phyloP scores from a whole-genome alignment of 2,797 vertebrate genomes.

The Amphiprion clarkii region DNA sequence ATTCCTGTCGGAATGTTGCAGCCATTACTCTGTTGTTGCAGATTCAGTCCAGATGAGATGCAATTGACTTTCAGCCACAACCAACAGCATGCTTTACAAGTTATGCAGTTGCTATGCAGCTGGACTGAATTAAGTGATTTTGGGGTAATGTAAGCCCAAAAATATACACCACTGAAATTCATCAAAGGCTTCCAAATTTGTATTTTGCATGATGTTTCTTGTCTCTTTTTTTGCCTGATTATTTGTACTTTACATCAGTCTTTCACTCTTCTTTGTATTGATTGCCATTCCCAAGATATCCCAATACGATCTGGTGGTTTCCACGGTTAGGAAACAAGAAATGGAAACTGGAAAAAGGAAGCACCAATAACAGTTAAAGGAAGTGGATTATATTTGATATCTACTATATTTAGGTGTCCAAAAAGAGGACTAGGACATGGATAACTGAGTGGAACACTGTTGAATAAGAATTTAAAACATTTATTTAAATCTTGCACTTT shows the following conservation, averaged over 20 bases:
- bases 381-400: conserved; percentile 53
- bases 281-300: background rate
- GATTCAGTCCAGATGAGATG: too few relatives aligned
- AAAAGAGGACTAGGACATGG: background rate
- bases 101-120: background rate
- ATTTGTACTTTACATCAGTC: background rate
- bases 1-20: background rate
- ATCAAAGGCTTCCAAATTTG: background rate
- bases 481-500: background rate
- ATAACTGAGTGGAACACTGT: background rate
- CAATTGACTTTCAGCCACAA: too few relatives aligned
- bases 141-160: background rate
- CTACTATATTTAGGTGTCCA: conserved; percentile 17
- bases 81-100: too few relatives aligned
- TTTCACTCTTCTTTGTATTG: background rate
- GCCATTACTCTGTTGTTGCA: background rate
- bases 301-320: background rate
- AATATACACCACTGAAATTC: too few relatives aligned
- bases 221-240: background rate
- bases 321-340: conserved; percentile 25
- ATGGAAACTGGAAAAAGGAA: conserved; percentile 62
- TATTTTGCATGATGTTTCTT: background rate
- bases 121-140: background rate
- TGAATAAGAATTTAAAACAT: background rate
- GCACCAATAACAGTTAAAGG: conserved; percentile 26